These are phyloP conservation scores for Anomalospiza imberbis DNA, from an alignment of 2,797 vertebrate genomes.

Conservation along the genomic window DNA sequence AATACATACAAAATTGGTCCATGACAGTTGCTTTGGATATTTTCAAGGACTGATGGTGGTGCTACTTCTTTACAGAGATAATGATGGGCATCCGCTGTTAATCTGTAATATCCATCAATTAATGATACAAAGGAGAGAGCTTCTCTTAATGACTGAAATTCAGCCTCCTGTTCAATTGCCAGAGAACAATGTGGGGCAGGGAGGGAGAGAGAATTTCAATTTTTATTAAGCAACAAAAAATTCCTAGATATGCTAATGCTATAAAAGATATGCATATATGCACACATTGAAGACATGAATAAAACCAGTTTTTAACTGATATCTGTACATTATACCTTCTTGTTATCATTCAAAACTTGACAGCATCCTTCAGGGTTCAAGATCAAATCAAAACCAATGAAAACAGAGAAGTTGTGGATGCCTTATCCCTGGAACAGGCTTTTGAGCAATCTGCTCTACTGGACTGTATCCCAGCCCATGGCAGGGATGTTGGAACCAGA, in stretches of 20 bases:
- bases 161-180: constrained; percentile 70
- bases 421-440: background rate
- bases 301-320: background rate
- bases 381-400: background rate
- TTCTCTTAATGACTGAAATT: constrained; percentile 87
- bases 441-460: background rate
- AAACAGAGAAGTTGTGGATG: background rate
- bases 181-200: background rate
- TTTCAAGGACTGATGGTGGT: constrained; percentile 87
- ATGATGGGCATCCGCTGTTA: constrained; percentile 91
- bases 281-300: background rate
- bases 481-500: background rate
- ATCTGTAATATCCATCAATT: constrained; percentile 94
- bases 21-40: constrained; percentile 92
- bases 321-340: background rate
- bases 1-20: constrained; percentile 92
- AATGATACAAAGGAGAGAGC: constrained; percentile 93
- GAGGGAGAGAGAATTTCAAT: background rate
- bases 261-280: background rate
- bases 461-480: background rate
- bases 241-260: background rate
- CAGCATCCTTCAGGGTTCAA: background rate
- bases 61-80: constrained; percentile 96
- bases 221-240: background rate
- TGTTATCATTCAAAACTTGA: background rate